Evolutionary conservation across 2,113 vertebrate species (phyloP).

Genomic region (Tetrao urogallus): DNA sequence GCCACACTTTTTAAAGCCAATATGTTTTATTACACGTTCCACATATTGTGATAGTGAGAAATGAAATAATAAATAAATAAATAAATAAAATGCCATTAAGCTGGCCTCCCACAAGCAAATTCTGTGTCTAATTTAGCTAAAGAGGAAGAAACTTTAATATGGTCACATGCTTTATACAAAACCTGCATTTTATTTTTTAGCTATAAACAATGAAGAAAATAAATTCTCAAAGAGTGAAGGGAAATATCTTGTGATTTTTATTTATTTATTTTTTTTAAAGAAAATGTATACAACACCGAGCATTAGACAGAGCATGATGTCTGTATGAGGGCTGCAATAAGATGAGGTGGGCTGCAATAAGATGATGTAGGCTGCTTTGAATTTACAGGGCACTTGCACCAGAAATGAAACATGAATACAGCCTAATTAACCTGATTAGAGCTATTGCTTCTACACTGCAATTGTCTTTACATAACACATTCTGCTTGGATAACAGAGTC

Average conservation of each 20-base stretch:
- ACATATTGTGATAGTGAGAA: background rate
- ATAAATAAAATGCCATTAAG: background rate
- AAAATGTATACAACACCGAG: background rate
- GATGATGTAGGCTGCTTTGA: slow-evolving; percentile 52
- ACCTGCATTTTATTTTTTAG: background rate
- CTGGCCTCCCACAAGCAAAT: background rate
- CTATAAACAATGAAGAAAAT: background rate
- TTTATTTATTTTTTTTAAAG: background rate
- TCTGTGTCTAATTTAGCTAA: background rate
- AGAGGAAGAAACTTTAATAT: background rate
- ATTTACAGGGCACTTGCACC: slow-evolving; percentile 71
- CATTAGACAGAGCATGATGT: background rate
- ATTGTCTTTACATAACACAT: slow-evolving; percentile 69
- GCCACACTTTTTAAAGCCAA: background rate
- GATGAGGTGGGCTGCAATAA: slow-evolving; percentile 25
- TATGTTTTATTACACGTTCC: background rate
- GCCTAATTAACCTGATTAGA: slow-evolving; percentile 78
- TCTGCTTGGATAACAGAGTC: slow-evolving; percentile 66
- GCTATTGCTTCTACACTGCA: slow-evolving; percentile 63
- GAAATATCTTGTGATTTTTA: background rate
- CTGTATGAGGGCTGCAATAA: slow-evolving; percentile 7
- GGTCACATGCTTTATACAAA: background rate
- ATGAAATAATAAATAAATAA: background rate
- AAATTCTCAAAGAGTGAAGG: background rate
- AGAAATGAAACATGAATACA: slow-evolving; percentile 75